These are phyloP conservation scores for Nephotettix cincticeps DNA, from an alignment of 1,140 invertebrate genomes.

Conservation along the genomic window DNA sequence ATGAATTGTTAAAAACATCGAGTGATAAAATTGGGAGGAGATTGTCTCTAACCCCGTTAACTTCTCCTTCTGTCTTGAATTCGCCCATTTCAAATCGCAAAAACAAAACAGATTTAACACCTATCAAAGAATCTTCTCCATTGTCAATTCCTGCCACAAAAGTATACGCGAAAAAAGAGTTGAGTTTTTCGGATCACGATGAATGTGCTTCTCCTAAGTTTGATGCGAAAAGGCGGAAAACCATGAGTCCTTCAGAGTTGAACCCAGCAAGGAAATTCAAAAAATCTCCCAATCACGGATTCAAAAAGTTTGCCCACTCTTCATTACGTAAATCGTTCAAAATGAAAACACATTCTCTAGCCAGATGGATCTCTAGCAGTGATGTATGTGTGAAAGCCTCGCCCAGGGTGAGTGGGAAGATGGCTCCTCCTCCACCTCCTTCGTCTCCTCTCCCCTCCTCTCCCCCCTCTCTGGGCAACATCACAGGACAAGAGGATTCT, in stretches of 20 bases:
- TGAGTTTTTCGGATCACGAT: slow-evolving; percentile 15
- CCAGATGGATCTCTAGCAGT: slow-evolving; percentile 35
- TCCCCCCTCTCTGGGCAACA: slow-evolving; percentile 12
- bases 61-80: background rate
- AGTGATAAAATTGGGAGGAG: slow-evolving; percentile 4
- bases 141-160: background rate
- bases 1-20: background rate
- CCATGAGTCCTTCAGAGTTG: slow-evolving; percentile 15
- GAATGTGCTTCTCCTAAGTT: slow-evolving; percentile 4
- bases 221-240: slow-evolving; percentile 20
- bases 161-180: slow-evolving; percentile 3
- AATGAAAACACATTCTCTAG: slow-evolving; percentile 31
- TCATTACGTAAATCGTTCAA: slow-evolving; percentile 30
- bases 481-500: slow-evolving; percentile 11
- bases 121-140: slow-evolving; percentile 12
- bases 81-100: background rate
- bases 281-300: slow-evolving; percentile 29
- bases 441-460: slow-evolving; percentile 21
- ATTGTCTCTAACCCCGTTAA: background rate
- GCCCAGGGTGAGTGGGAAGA: slow-evolving; percentile 31
- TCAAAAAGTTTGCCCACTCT: slow-evolving; percentile 32
- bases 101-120: background rate
- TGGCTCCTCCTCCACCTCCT: background rate
- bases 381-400: slow-evolving; percentile 41
- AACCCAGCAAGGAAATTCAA: slow-evolving; percentile 4